These are phyloP conservation scores for Gonocerus acuteangulatus DNA, from an alignment of 2,888 invertebrate species.

Conservation along the genomic window DNA sequence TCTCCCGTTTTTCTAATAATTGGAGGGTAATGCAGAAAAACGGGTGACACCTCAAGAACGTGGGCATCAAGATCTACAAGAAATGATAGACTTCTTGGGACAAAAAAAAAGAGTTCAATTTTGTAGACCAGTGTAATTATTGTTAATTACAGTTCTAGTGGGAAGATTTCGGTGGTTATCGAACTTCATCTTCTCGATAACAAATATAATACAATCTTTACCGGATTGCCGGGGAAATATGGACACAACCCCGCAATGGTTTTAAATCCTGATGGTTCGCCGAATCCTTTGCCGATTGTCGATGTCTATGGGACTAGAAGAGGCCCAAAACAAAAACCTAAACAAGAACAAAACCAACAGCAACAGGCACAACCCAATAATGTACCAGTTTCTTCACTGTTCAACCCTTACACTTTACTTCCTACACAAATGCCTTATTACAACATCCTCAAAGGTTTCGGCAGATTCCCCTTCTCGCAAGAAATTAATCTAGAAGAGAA, in stretches of 20 bases:
- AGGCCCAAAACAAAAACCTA: constrained; percentile 63
- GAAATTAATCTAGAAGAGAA: constrained; percentile 34
- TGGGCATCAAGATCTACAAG: no score
- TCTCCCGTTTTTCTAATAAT: no score
- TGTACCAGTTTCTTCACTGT: constrained; percentile 31
- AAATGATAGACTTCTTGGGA: no score
- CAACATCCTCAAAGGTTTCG: constrained; percentile 31
- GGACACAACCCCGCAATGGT: constrained; percentile 85
- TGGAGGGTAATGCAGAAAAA: no score
- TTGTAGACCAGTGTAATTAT: no score
- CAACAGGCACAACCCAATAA: constrained; percentile 30
- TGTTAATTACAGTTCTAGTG: no score
- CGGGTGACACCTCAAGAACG: no score
- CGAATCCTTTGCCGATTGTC: constrained; percentile 78
- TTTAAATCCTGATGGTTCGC: constrained; percentile 78
- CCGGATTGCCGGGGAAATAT: constrained; percentile 84
- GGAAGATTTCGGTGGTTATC: no score
- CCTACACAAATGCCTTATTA: constrained; percentile 37
- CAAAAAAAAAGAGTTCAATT: no score
- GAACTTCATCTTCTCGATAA: no score
- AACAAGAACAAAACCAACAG: constrained; percentile 35
- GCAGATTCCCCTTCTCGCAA: constrained; percentile 31
- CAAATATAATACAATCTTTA: no score
- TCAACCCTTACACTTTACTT: constrained; percentile 37
- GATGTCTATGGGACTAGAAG: constrained; percentile 85